Percentiles rank a stretch among this genome's conserved stretches.
Conservation (phyloP, 1,140 invertebrate genomes). For the Diorhabda elongata region DNA sequence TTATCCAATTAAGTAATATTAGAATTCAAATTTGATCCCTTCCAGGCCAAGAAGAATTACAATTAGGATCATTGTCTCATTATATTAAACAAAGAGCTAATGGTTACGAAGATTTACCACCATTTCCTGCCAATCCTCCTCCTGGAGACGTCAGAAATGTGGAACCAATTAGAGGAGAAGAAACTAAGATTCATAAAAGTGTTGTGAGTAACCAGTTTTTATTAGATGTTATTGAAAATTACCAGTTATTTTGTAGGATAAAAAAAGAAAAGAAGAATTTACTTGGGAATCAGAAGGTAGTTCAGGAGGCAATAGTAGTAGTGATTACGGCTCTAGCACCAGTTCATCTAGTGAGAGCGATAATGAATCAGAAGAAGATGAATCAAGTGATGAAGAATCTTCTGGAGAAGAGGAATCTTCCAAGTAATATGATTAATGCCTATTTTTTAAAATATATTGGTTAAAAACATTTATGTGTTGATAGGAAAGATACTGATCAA, state of each 20-base stretch:
- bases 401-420: slow-evolving; percentile 27
- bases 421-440: slow-evolving; percentile 1
- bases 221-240: slow-evolving; percentile 4
- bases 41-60: slow-evolving; percentile 78
- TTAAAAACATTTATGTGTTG: neutral
- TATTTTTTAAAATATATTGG: slow-evolving; percentile 1
- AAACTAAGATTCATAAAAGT: slow-evolving; percentile 30
- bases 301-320: slow-evolving; percentile 27
- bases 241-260: slow-evolving; percentile 30
- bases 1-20: too few species aligned
- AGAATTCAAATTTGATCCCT: neutral
- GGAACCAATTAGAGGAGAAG: slow-evolving; percentile 49
- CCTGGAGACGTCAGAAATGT: slow-evolving; percentile 77
- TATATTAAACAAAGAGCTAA: slow-evolving; percentile 80
- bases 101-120: slow-evolving; percentile 86
- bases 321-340: slow-evolving; percentile 25
- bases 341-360: slow-evolving; percentile 32
- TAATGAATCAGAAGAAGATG: slow-evolving; percentile 35
- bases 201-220: slow-evolving; percentile 24
- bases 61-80: slow-evolving; percentile 93
- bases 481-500: slow-evolving; percentile 20
- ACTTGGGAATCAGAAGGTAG: slow-evolving; percentile 37
- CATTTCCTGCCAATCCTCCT: slow-evolving; percentile 74
- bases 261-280: slow-evolving; percentile 36
- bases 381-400: slow-evolving; percentile 37